phyloP scores from a whole-genome alignment of 2,888 invertebrate genomes.

The Mythimna ferrago region DNA sequence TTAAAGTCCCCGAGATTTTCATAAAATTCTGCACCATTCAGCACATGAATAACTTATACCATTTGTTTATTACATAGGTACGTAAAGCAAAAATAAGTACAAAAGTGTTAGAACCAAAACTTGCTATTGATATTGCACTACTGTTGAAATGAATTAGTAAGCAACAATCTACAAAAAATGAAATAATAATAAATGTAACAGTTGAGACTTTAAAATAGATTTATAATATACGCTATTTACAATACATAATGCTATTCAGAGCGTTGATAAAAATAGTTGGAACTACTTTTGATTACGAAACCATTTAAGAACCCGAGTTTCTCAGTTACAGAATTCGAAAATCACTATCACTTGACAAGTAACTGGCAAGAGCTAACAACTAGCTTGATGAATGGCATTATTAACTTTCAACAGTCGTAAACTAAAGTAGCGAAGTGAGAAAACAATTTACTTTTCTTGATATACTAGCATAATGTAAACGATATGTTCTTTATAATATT shows the following conservation, averaged over 20 bases:
- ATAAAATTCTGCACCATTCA: slow-evolving; percentile 31
- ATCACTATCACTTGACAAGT: slow-evolving; percentile 67
- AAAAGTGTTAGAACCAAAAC: slow-evolving; percentile 57
- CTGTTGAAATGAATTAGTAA: slow-evolving; percentile 41
- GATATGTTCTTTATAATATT: slow-evolving; percentile 44
- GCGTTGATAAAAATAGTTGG: slow-evolving; percentile 23
- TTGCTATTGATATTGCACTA: slow-evolving; percentile 56
- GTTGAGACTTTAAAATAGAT: slow-evolving; percentile 57
- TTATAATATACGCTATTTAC: slow-evolving; percentile 63
- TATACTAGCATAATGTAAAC: slow-evolving; percentile 36
- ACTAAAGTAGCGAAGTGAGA: slow-evolving; percentile 59
- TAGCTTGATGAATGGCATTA: slow-evolving; percentile 72
- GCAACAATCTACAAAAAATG: slow-evolving; percentile 52
- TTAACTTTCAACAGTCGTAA: slow-evolving; percentile 55
- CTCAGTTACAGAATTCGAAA: slow-evolving; percentile 40
- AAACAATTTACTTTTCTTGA: slow-evolving; percentile 56
- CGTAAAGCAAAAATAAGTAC: slow-evolving; percentile 62
- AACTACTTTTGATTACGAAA: slow-evolving; percentile 29
- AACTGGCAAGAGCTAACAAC: slow-evolving; percentile 74
- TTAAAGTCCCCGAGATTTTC: slow-evolving; percentile 1
- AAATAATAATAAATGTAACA: slow-evolving; percentile 48
- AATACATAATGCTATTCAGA: slow-evolving; percentile 52
- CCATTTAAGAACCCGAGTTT: slow-evolving; percentile 20
- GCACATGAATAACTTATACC: slow-evolving; percentile 34
- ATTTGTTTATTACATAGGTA: slow-evolving; percentile 34